Conservation (phyloP, 2,113 vertebrate genomes). For the Rhipidura dahli region DNA sequence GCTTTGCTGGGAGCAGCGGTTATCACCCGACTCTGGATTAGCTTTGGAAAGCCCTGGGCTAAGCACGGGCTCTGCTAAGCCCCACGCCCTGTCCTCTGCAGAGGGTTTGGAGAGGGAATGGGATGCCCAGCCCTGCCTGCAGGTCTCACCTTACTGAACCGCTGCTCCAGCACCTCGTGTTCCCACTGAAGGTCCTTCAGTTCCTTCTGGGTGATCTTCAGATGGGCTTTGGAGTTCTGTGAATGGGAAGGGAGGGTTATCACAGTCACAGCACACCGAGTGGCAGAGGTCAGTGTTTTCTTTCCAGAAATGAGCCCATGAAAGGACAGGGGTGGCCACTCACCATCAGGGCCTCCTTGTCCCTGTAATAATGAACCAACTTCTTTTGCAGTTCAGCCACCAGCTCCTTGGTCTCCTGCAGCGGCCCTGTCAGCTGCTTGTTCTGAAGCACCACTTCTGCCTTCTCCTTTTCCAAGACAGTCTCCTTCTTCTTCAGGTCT, state of each 20-base stretch:
- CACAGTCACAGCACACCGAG: neutral
- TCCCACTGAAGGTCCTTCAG: conserved; percentile 82
- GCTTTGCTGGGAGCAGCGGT: neutral
- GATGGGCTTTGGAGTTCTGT: conserved; percentile 73
- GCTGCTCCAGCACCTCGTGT: conserved; percentile 81
- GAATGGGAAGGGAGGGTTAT: neutral
- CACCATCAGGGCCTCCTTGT: conserved; percentile 78
- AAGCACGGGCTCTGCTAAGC: neutral
- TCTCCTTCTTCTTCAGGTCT: conserved; percentile 74
- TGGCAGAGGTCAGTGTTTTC: neutral
- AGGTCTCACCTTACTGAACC: conserved; percentile 80
- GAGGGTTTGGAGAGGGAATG: neutral
- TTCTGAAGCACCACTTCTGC: conserved; percentile 74
- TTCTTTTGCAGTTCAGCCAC: conserved; percentile 71
- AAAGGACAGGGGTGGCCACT: neutral
- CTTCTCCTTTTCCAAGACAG: conserved; percentile 74
- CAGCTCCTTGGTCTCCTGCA: conserved; percentile 75
- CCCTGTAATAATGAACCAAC: conserved; percentile 59
- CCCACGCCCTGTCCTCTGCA: neutral
- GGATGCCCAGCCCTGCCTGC: neutral
- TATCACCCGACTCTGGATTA: neutral
- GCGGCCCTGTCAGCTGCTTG: conserved; percentile 68
- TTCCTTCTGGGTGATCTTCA: conserved; percentile 76
- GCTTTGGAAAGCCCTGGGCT: neutral
- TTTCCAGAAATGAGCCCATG: neutral